phyloP scores from a whole-genome alignment of 1,140 invertebrate species.

The Drosophila ohnishii region DNA sequence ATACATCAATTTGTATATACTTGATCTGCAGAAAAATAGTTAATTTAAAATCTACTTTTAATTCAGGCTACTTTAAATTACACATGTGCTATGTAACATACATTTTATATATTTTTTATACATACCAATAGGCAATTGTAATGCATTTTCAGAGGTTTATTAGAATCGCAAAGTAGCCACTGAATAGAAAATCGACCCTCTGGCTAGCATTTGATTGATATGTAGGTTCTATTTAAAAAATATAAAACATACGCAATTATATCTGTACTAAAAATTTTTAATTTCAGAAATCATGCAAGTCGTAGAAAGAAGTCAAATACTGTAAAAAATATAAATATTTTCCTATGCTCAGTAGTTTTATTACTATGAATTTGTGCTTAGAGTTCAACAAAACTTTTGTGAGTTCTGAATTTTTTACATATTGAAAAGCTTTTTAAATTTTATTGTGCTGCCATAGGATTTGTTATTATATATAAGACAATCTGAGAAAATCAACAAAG shows the following conservation, averaged over 20 bases:
- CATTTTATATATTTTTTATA: slow-evolving; percentile 1
- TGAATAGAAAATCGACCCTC: slow-evolving; percentile 10
- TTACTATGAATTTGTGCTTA: not conserved
- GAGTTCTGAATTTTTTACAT: not conserved
- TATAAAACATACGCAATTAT: not conserved
- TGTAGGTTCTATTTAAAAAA: slow-evolving; percentile 14
- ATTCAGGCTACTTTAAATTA: not conserved
- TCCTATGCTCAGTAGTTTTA: not conserved
- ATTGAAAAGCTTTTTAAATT: no score
- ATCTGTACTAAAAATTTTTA: no score
- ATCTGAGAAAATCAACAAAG: no score
- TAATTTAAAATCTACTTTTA: not conserved
- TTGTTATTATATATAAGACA: no score
- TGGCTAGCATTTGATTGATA: slow-evolving; percentile 25
- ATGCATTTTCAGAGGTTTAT: slow-evolving; percentile 42
- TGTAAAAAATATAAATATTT: not conserved
- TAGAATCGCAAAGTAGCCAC: slow-evolving; percentile 9
- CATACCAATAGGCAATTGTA: slow-evolving; percentile 39
- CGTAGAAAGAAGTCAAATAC: not conserved
- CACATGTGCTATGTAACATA: not conserved
- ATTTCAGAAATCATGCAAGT: not conserved
- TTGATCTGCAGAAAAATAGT: slow-evolving; percentile 37
- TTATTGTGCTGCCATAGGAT: no score
- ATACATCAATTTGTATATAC: slow-evolving; percentile 44
- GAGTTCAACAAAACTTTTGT: not conserved